These are phyloP conservation scores for Bombyx mori DNA, from an alignment of 1,140 invertebrate genomes.

Conservation along the genomic window DNA sequence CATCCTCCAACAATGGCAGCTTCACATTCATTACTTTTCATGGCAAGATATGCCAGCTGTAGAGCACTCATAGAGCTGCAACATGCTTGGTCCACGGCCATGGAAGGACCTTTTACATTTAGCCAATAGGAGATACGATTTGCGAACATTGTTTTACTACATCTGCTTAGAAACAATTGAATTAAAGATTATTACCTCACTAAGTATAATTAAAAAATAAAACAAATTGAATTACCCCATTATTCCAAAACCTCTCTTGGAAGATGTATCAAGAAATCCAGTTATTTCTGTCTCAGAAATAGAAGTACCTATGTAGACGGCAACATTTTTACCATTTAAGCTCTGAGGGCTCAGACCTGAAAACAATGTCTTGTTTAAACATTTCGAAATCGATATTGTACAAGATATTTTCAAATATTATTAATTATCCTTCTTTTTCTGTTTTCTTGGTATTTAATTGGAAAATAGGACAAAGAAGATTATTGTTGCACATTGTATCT, in stretches of 20 bases:
- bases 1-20: conserved; percentile 87
- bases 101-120: too few species aligned
- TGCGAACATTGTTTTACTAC: conserved; percentile 74
- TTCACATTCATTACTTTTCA: conserved; percentile 62
- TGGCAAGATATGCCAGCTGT: conserved; percentile 67
- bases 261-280: conserved; percentile 77
- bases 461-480: background rate
- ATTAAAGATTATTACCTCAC: background rate
- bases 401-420: background rate
- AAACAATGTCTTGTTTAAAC: background rate
- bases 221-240: conserved; percentile 46
- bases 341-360: conserved; percentile 77
- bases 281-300: conserved; percentile 74
- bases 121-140: too few species aligned
- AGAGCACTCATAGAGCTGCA: conserved; percentile 88
- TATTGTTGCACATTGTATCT: background rate
- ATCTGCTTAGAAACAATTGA: conserved; percentile 50
- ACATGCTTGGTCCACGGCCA: conserved; percentile 74
- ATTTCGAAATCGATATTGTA: background rate
- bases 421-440: background rate
- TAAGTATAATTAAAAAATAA: background rate
- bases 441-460: background rate
- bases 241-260: conserved; percentile 66
- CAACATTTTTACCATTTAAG: conserved; percentile 76
- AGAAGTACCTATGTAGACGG: conserved; percentile 78